Conservation (phyloP, 2,888 invertebrate genomes). For the Apamea epomidion region DNA sequence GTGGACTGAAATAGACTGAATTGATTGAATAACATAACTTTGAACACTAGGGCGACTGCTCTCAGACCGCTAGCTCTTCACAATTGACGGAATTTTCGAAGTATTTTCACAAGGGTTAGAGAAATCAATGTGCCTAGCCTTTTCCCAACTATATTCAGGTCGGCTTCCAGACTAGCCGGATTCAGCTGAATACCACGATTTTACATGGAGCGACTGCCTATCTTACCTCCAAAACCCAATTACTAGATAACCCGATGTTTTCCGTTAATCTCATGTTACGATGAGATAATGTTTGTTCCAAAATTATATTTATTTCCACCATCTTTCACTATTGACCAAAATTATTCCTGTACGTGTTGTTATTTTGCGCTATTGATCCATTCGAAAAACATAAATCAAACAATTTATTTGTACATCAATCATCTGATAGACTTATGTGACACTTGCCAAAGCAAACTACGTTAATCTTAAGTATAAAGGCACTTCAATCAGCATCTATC, state of each 20-base stretch:
- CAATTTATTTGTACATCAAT: neutral
- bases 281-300: neutral
- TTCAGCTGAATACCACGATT: neutral
- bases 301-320: neutral
- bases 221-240: neutral
- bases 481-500: constrained; percentile 1
- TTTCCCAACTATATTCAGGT: neutral
- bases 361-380: neutral
- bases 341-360: neutral
- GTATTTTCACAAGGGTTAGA: neutral
- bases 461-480: neutral
- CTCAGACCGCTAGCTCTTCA: neutral
- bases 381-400: neutral
- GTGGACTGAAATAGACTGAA: too few species aligned
- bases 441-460: neutral
- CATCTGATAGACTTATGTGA: neutral
- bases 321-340: too few species aligned
- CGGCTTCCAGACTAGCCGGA: neutral
- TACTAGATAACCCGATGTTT: neutral
- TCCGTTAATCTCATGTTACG: neutral
- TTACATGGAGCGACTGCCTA: too few species aligned
- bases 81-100: neutral
- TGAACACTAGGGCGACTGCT: neutral
- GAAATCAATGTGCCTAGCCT: neutral
- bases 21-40: neutral